Base-by-base conservation (phyloP, 2,113 vertebrate genomes). In the Suncus etruscus region DNA sequence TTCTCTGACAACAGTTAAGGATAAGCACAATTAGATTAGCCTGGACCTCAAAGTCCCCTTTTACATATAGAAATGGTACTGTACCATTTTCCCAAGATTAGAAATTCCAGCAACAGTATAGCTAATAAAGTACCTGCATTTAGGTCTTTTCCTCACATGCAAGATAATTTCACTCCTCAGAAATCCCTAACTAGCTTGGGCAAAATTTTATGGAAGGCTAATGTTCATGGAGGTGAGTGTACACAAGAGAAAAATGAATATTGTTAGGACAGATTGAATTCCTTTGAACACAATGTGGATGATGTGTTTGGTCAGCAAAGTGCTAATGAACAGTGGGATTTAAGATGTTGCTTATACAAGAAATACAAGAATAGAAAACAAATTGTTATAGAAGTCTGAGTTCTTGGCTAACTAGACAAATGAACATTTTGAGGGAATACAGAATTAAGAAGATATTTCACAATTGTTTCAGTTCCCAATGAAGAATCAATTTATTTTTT, bases 291-390 rank as follows among this genome's bases (percentile, higher is more conserved):
- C 9, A 11, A 80, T 75, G 39, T 9, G 6, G 68, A 92, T 65
- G 65, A 61, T 12, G 24, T 79, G 75, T 89, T 86, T 83, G 85
- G 80, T 95, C 86, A 94, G 86, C 79, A 94, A 92, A 91, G 63
- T 78, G 86, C 76, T 93, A 95, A 92, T 70, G 66, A 94, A 90
- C 31, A 51, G 16, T 3, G 51, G 29, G 80, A 87, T 91, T 87
- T 87, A 83, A 96, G 94, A 96, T 75, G 69, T 39, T 95, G 85
- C 74, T 91, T 94, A 78, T 87, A 29, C 31, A 92, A 87, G 69
- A 90, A 94, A 92, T 39, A 39, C 39, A 94, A 84, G 29, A 68
- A 68, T 24, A 89, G 63, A 81, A 90, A 54, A 51, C 32, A 70
- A 54, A 22, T 20, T 91, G 31, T 83, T 82, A 83, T 1, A 58